A percentile compares a stretch with the other conserved stretches of the same genome.
Evolutionary conservation across 2,113 vertebrate species (phyloP).

Genomic region (Anguilla rostrata): DNA sequence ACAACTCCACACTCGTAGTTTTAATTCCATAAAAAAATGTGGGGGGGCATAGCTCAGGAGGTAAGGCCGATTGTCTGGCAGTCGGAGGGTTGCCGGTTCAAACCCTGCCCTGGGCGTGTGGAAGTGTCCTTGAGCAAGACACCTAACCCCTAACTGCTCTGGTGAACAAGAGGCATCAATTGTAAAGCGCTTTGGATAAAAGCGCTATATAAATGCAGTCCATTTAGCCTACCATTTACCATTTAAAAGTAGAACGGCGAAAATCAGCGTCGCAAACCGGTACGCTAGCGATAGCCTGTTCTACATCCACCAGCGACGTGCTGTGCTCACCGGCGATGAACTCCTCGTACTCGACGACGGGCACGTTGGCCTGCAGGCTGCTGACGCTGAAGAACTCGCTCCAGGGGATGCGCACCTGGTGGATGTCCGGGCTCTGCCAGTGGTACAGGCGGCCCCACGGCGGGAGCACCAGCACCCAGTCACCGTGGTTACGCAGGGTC

Average conservation of each 20-base stretch:
- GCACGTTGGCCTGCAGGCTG: constrained; percentile 84
- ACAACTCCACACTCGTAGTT: too few species aligned
- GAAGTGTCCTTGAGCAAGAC: too few species aligned
- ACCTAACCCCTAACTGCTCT: too few species aligned
- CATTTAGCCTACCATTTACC: too few species aligned
- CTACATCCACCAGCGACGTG: background rate
- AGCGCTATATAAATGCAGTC: too few species aligned
- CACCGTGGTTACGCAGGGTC: constrained; percentile 76
- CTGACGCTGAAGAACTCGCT: constrained; percentile 85
- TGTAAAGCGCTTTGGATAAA: too few species aligned
- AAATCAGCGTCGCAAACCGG: background rate
- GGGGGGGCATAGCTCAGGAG: too few species aligned
- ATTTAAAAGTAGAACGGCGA: background rate
- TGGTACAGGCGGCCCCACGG: constrained; percentile 96
- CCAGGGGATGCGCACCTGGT: constrained; percentile 88
- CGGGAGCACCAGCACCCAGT: constrained; percentile 94
- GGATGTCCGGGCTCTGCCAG: constrained; percentile 91
- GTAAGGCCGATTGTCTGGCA: too few species aligned
- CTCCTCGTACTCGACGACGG: constrained; percentile 90
- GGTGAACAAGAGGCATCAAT: too few species aligned
- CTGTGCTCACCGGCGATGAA: constrained; percentile 83
- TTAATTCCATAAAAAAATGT: too few species aligned
- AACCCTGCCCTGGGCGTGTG: too few species aligned
- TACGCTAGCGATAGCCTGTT: background rate
- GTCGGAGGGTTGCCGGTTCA: too few species aligned